These are phyloP conservation scores for Camelus dromedarius DNA, from an alignment of 2,113 vertebrate genomes.

Conservation along the genomic window DNA sequence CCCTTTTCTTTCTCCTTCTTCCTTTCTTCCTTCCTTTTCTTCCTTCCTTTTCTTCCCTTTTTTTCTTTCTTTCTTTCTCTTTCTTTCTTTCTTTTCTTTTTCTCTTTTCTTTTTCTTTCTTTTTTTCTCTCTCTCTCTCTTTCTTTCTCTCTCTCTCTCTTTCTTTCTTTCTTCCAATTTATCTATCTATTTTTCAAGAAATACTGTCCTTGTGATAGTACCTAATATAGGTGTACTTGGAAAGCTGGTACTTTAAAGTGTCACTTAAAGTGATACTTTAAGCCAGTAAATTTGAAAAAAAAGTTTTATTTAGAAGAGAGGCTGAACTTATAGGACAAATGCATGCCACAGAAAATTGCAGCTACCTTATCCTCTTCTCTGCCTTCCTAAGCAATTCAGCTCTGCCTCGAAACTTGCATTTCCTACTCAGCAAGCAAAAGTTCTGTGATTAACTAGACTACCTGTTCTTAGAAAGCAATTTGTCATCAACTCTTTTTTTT, in stretches of 20 bases:
- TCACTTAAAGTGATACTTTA: not conserved
- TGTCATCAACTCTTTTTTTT: not conserved
- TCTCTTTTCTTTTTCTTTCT: not conserved
- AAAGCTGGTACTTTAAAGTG: not conserved
- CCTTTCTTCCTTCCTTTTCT: not conserved
- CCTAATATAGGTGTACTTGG: not conserved
- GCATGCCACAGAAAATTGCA: not conserved
- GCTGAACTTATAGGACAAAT: not conserved
- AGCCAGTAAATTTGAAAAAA: constrained; percentile 20
- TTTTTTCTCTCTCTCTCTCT: not conserved
- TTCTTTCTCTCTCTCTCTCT: not conserved
- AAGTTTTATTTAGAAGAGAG: constrained; percentile 34
- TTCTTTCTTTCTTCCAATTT: not conserved
- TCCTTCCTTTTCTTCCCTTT: not conserved
- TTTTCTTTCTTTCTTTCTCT: not conserved
- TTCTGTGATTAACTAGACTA: not conserved
- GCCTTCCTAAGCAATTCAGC: constrained; percentile 35
- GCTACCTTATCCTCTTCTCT: not conserved
- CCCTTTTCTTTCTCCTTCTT: not conserved
- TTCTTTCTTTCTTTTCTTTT: not conserved
- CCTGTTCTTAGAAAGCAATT: not conserved
- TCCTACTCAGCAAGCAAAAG: constrained; percentile 1
- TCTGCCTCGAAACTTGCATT: constrained; percentile 63
- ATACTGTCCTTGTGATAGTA: not conserved
- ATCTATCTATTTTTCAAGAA: constrained; percentile 6